A percentile compares a stretch with the other conserved stretches of the same genome.
Evolutionary conservation across 2,888 invertebrate species (phyloP).

Genomic region (Perizoma affinitatum): DNA sequence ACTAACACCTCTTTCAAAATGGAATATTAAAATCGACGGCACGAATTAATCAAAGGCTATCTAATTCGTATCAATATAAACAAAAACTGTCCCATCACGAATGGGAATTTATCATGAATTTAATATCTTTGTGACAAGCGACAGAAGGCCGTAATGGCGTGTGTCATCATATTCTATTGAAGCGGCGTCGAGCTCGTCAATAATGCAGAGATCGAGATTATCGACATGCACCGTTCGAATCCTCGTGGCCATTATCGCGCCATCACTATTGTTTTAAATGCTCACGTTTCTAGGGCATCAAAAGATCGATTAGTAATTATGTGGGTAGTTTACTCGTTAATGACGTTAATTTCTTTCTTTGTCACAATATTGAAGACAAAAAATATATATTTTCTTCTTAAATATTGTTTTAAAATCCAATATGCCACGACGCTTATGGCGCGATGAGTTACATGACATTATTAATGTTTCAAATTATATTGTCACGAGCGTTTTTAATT

Average conservation of each 20-base stretch:
- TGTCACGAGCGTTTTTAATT: slow-evolving; percentile 65
- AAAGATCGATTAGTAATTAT: slow-evolving; percentile 65
- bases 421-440: slow-evolving; percentile 1
- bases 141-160: slow-evolving; percentile 68
- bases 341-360: slow-evolving; percentile 26
- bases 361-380: neutral
- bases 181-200: slow-evolving; percentile 66
- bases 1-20: slow-evolving; percentile 10
- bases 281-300: slow-evolving; percentile 63
- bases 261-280: slow-evolving; percentile 76
- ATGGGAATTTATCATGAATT: slow-evolving; percentile 65
- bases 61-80: slow-evolving; percentile 56
- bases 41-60: slow-evolving; percentile 41
- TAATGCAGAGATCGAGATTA: slow-evolving; percentile 78
- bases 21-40: slow-evolving; percentile 25
- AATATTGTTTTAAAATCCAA: neutral
- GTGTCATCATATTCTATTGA: slow-evolving; percentile 78
- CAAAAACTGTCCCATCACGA: slow-evolving; percentile 64
- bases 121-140: slow-evolving; percentile 67
- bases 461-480: slow-evolving; percentile 59
- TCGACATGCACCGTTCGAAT: slow-evolving; percentile 77
- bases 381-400: neutral
- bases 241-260: slow-evolving; percentile 64
- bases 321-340: slow-evolving; percentile 40
- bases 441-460: slow-evolving; percentile 34